Base-by-base conservation (phyloP, 2,797 vertebrate genomes). In the Zalophus californianus region DNA sequence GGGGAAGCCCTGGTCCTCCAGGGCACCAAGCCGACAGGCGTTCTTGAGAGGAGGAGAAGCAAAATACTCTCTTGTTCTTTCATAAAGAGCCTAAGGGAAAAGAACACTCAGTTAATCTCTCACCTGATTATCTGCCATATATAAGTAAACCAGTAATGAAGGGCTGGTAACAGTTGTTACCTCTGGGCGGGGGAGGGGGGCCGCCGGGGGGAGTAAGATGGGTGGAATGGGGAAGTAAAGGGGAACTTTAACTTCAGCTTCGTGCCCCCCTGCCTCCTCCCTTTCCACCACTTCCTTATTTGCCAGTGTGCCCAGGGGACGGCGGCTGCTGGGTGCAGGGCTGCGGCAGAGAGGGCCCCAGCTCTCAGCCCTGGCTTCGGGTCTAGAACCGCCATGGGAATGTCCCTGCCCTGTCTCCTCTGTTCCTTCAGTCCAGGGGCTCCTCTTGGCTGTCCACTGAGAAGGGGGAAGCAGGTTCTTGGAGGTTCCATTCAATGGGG, bases 301-400 rank as follows among this genome's bases (percentile, higher is more conserved):
- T 60, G 48, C 15, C 14, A 0, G 2, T 0, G 20, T 52, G 58
- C 87, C 20, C 32, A 7, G 16, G 60, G 48, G 6, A 2, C 2
- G 7, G 62, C 15, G 64, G 38, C 29, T 50, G 11, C 79, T 25
- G 1, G 2, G 0, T 4, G 2, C 12, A 9, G 15, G 8, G 5
- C 32, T 2, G 14, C 1, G 13, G 23, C 32, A 2, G 13, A 50
- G 35, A 25, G 0, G 1, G 70, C 38, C 15, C n/a, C 48, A 38
- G 27, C 41, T 82, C 68, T 12, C 48, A 4, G 52, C 38, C 86
- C 70, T 10, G 20, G n/a, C 23, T 58, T 44, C 4, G 16, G 50
- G 54, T 13, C 58, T 84, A 48, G 16, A 35, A 14, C 10, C 35
- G 58, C 27, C 56, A 5, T 25, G 84, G 58, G 44, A n/a, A 15